Conservation (phyloP, 2,113 vertebrate genomes). For the Leucopsar rothschildi region DNA sequence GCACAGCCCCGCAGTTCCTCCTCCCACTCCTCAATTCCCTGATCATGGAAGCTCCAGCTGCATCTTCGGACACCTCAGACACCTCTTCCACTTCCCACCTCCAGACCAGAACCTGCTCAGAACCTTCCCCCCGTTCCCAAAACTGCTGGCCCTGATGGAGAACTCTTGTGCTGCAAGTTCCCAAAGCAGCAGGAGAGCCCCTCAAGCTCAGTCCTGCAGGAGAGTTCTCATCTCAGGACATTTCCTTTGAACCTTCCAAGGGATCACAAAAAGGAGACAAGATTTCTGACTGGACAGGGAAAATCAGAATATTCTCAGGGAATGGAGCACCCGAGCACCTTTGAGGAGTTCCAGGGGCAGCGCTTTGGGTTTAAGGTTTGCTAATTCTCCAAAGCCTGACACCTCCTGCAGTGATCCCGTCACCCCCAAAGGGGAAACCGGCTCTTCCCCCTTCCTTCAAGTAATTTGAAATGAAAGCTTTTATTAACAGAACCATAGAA, state of each 20-base stretch:
- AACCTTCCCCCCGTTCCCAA: not conserved
- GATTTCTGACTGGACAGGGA: not conserved
- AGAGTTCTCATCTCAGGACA: not conserved
- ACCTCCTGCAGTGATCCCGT: not conserved
- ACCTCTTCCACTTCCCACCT: not conserved
- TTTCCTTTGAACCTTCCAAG: not conserved
- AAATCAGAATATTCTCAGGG: not conserved
- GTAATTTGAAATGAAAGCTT: not conserved
- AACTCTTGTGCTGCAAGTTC: fast-evolving
- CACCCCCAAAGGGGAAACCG: not conserved
- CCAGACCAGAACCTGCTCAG: not conserved
- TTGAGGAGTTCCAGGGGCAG: not conserved
- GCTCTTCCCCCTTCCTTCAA: not conserved
- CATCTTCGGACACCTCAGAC: not conserved
- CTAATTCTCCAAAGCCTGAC: not conserved
- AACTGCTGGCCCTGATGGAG: not conserved
- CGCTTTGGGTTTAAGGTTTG: not conserved
- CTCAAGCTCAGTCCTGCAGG: not conserved
- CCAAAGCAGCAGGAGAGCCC: not conserved
- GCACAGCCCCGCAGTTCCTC: not conserved
- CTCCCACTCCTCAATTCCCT: not conserved
- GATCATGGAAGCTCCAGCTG: fast-evolving
- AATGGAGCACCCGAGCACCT: fast-evolving
- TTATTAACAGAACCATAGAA: not conserved
- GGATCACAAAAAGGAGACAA: not conserved